Conservation (phyloP, 1,140 invertebrate genomes). For the Drosophila repleta region DNA sequence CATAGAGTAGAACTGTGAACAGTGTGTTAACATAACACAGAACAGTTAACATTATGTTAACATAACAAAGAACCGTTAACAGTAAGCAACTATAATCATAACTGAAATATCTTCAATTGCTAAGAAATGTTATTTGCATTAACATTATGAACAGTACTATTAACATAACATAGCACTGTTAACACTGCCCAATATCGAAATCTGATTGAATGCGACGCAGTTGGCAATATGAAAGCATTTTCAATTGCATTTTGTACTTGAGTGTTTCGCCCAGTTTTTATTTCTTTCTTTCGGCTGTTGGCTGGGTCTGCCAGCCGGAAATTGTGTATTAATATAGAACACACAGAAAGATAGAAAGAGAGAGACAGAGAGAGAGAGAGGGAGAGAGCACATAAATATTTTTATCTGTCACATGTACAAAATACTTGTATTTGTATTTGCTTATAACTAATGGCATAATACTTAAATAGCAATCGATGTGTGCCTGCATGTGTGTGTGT, state of each 20-base stretch:
- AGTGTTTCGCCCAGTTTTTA: slow-evolving; percentile 6
- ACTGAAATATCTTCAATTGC: no score
- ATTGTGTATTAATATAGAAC: slow-evolving; percentile 54
- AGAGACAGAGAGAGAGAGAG: not conserved
- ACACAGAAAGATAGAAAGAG: slow-evolving; percentile 3
- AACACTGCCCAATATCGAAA: no score
- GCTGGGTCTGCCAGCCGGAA: slow-evolving; percentile 39
- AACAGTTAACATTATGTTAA: no score
- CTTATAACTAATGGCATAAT: slow-evolving; percentile 36
- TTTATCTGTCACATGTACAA: slow-evolving; percentile 50
- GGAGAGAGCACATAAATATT: slow-evolving; percentile 30
- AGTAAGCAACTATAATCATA: no score
- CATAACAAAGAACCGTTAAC: no score
- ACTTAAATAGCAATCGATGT: slow-evolving; percentile 9
- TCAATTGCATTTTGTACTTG: slow-evolving; percentile 7
- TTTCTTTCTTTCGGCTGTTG: slow-evolving; percentile 13
- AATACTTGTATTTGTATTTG: slow-evolving; percentile 33
- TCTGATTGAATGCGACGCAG: not conserved
- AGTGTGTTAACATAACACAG: no score
- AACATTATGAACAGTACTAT: no score
- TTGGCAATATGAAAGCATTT: slow-evolving; percentile 1
- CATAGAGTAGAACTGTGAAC: no score
- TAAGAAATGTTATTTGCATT: no score
- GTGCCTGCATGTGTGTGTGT: not conserved
- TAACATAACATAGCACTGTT: no score